Evolutionary conservation across 2,888 invertebrate genomes (phyloP).

Genomic region (Watsonalla cultraria): DNA sequence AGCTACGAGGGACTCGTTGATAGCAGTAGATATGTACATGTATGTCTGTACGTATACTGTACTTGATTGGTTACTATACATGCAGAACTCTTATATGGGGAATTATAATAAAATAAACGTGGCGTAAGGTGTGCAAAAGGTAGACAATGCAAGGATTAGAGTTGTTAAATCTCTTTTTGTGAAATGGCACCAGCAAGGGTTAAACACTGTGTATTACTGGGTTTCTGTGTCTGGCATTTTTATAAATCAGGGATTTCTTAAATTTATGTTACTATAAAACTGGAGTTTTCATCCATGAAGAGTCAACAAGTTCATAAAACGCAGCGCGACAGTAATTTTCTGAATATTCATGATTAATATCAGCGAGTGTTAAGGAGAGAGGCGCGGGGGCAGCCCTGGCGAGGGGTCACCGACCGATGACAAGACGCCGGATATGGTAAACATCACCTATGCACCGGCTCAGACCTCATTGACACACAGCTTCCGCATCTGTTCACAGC

Average conservation of each 20-base stretch:
- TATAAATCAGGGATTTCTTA: no score
- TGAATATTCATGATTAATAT: background rate
- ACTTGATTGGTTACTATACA: no score
- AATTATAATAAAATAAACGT: no score
- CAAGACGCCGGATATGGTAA: background rate
- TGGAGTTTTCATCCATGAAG: background rate
- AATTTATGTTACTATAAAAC: background rate
- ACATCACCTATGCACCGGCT: constrained; percentile 2
- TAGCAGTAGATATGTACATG: no score
- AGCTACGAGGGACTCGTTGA: no score
- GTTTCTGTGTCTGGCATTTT: no score
- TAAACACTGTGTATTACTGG: no score
- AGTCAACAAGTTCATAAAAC: background rate
- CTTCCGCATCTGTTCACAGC: background rate
- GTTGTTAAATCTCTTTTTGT: no score
- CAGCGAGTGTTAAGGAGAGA: background rate
- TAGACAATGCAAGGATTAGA: no score
- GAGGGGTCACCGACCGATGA: background rate
- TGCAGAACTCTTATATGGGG: no score
- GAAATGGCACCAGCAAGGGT: no score
- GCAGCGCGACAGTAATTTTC: background rate
- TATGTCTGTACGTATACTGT: background rate
- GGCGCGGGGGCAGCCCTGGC: background rate
- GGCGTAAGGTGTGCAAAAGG: no score
- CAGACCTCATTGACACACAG: constrained; percentile 1